phyloP scores from a whole-genome alignment of 1,140 invertebrate species.

The Halotydeus destructor region DNA sequence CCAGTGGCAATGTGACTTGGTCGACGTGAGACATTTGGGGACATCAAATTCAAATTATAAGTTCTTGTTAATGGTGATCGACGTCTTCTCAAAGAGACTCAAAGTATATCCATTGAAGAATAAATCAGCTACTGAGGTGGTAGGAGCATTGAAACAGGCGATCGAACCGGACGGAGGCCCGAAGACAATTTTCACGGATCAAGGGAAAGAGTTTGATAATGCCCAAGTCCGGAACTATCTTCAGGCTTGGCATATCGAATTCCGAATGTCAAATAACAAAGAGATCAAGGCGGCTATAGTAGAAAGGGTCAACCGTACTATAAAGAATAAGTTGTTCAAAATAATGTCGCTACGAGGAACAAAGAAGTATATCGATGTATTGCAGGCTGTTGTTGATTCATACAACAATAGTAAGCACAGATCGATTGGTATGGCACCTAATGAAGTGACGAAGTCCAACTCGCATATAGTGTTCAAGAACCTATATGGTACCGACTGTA shows the following conservation, averaged over 20 bases:
- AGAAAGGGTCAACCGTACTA: constrained; percentile 27
- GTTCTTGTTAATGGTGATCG: constrained; percentile 18
- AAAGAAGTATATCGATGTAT: constrained; percentile 24
- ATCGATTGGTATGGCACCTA: constrained; percentile 22
- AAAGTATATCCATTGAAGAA: constrained; percentile 16
- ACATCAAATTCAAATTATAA: constrained; percentile 15
- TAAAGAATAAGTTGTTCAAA: constrained; percentile 27
- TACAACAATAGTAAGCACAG: constrained; percentile 27
- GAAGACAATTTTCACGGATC: constrained; percentile 6
- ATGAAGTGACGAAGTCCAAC: not conserved
- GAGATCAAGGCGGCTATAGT: constrained; percentile 25
- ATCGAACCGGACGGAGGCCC: constrained; percentile 2
- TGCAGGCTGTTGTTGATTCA: constrained; percentile 21
- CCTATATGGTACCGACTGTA: not conserved
- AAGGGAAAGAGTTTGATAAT: constrained; percentile 12
- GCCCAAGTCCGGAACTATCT: constrained; percentile 19
- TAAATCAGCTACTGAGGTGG: constrained; percentile 12
- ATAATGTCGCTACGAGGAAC: constrained; percentile 25
- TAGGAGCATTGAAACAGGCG: constrained; percentile 10
- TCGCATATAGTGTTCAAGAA: not conserved
- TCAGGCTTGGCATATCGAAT: constrained; percentile 22
- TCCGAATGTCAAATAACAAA: constrained; percentile 24
- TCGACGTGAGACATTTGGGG: constrained; percentile 13
- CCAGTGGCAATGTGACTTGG: constrained; percentile 18
- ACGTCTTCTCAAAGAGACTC: constrained; percentile 17